A percentile compares a stretch with the other conserved stretches of the same genome.
phyloP scores from a whole-genome alignment of 2,797 vertebrate genomes.

The Anguilla obscura region DNA sequence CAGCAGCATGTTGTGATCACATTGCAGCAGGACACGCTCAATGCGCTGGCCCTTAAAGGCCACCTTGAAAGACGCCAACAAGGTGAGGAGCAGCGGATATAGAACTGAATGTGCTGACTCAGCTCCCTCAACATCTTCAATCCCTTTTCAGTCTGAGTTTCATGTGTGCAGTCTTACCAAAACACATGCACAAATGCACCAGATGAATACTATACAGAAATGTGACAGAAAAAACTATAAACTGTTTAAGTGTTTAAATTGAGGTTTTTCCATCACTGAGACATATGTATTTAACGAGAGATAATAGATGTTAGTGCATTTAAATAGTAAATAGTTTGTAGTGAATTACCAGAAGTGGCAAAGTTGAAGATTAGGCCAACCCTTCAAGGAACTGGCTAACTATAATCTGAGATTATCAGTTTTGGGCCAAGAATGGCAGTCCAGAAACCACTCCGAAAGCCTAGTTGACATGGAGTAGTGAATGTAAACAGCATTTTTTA shows the following conservation, averaged over 20 bases:
- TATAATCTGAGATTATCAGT: not conserved
- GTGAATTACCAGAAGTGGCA: not conserved
- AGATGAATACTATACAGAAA: not conserved
- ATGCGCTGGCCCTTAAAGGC: not conserved
- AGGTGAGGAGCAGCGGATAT: not conserved
- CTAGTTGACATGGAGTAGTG: not conserved
- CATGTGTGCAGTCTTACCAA: not conserved
- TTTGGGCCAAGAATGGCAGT: not conserved
- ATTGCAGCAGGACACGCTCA: conserved; percentile 16
- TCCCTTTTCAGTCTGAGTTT: not conserved
- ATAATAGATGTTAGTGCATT: not conserved
- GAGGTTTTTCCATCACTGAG: not conserved
- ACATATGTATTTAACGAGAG: not conserved
- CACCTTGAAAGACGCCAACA: not conserved
- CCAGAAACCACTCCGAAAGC: not conserved
- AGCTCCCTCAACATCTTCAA: not conserved
- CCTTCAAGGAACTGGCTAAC: not conserved
- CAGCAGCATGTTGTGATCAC: conserved; percentile 20
- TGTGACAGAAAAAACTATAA: not conserved
- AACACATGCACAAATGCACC: not conserved
- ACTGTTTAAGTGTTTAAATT: not conserved
- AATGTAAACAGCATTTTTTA: not conserved
- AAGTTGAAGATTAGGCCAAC: not conserved
- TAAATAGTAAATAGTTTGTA: not conserved
- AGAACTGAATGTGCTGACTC: not conserved